A percentile compares a stretch with the other conserved stretches of the same genome.
These are phyloP conservation scores for Parauchenoglanis punctatus DNA, from an alignment of 2,797 vertebrate genomes.

Conservation along the genomic window DNA sequence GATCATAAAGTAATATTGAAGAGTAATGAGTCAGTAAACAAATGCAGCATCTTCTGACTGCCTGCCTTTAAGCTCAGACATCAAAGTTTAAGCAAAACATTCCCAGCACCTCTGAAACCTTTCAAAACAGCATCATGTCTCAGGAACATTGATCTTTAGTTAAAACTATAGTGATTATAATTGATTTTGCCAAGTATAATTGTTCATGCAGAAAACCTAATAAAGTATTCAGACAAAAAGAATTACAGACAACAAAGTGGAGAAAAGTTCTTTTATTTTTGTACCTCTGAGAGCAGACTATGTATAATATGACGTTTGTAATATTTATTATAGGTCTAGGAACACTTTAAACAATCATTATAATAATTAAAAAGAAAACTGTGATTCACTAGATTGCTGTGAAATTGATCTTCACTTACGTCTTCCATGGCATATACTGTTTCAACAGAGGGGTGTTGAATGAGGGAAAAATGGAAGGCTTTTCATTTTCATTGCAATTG, in stretches of 20 bases:
- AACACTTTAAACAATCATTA: neutral
- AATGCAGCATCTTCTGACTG: conserved; percentile 64
- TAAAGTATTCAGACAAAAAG: conserved; percentile 2
- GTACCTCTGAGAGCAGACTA: neutral
- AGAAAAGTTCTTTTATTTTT: neutral
- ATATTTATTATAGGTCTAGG: neutral
- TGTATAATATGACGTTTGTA: neutral
- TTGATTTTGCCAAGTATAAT: conserved; percentile 34
- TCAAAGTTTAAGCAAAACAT: conserved; percentile 68
- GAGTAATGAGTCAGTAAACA: conserved; percentile 27
- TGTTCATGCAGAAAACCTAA: neutral
- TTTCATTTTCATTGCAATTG: neutral
- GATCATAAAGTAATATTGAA: neutral
- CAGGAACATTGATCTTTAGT: conserved; percentile 50
- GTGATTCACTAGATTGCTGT: neutral
- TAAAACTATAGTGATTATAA: conserved; percentile 48
- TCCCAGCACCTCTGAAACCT: conserved; percentile 58
- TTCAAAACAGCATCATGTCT: conserved; percentile 61
- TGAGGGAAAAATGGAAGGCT: neutral
- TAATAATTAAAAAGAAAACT: neutral
- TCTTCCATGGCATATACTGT: neutral
- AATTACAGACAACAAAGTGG: neutral
- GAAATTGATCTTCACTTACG: neutral
- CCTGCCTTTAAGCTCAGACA: conserved; percentile 62
- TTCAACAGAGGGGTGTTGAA: neutral